phyloP scores from a whole-genome alignment of 1,140 invertebrate genomes.

The Bacillus rossius region DNA sequence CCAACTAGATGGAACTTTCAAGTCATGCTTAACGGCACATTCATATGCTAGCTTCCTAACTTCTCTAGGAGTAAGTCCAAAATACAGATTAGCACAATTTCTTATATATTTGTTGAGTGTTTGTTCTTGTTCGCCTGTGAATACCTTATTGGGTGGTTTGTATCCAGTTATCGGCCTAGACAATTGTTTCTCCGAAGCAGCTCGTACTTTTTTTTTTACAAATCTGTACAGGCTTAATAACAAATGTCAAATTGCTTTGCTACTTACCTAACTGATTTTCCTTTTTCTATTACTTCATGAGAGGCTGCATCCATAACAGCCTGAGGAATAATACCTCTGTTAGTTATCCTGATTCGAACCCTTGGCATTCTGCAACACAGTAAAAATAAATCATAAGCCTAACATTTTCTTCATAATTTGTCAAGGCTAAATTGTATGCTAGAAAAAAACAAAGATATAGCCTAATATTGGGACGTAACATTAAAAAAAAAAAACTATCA shows the following conservation, averaged over 20 bases:
- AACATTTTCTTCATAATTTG: too few species aligned
- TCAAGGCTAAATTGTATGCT: too few species aligned
- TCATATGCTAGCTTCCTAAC: constrained; percentile 19
- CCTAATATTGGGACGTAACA: too few species aligned
- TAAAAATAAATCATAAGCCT: too few species aligned
- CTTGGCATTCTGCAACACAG: neutral
- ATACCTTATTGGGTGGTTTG: neutral
- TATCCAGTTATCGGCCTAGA: neutral
- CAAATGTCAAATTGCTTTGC: constrained; percentile 2
- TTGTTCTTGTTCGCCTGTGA: constrained; percentile 5
- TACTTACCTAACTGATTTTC: neutral
- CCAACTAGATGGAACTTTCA: constrained; percentile 19
- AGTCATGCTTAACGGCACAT: constrained; percentile 12
- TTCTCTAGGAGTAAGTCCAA: constrained; percentile 29
- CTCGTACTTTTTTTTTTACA: neutral
- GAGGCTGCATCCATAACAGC: neutral
- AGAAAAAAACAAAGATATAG: too few species aligned
- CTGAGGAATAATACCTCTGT: neutral
- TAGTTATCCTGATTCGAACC: neutral
- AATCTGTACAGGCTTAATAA: neutral
- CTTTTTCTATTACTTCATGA: neutral
- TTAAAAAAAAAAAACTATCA: too few species aligned
- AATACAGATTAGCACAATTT: constrained; percentile 26
- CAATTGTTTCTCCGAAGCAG: neutral
- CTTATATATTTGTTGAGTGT: constrained; percentile 8